phyloP scores from a whole-genome alignment of 2,113 vertebrate genomes.

The Dipodomys stephensi region DNA sequence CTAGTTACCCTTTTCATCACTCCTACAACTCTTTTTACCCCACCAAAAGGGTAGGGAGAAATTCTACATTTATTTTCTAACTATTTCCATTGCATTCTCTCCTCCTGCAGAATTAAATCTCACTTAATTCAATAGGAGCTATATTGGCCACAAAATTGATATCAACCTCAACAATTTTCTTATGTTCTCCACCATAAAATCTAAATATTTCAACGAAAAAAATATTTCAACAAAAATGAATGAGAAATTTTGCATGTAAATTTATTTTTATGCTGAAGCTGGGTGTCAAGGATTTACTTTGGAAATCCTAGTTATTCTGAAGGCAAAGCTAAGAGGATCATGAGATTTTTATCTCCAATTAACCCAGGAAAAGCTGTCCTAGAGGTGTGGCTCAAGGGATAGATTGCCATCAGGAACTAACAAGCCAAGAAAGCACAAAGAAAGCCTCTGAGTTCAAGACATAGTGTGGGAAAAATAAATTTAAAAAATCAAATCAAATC shows the following conservation, averaged over 20 bases:
- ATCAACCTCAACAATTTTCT: not conserved
- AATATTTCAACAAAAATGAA: slow-evolving; percentile 11
- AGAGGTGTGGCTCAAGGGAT: no score
- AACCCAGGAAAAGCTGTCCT: no score
- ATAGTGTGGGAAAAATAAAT: no score
- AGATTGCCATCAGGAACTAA: no score
- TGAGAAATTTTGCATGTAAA: not conserved
- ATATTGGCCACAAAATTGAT: not conserved
- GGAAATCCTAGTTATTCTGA: no score
- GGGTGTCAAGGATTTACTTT: no score
- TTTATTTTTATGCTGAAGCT: no score
- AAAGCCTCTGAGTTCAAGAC: no score
- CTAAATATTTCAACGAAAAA: not conserved
- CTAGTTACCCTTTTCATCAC: not conserved
- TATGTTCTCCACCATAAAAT: not conserved
- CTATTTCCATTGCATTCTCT: not conserved
- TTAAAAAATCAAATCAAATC: no score
- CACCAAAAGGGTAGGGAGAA: not conserved
- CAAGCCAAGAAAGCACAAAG: no score
- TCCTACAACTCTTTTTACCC: not conserved
- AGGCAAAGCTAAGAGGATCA: no score
- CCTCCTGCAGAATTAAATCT: not conserved
- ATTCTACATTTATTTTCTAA: not conserved
- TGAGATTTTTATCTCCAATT: no score
- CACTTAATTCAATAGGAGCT: not conserved